phyloP scores from a whole-genome alignment of 2,888 invertebrate genomes.

The Saturnia pavonia region DNA sequence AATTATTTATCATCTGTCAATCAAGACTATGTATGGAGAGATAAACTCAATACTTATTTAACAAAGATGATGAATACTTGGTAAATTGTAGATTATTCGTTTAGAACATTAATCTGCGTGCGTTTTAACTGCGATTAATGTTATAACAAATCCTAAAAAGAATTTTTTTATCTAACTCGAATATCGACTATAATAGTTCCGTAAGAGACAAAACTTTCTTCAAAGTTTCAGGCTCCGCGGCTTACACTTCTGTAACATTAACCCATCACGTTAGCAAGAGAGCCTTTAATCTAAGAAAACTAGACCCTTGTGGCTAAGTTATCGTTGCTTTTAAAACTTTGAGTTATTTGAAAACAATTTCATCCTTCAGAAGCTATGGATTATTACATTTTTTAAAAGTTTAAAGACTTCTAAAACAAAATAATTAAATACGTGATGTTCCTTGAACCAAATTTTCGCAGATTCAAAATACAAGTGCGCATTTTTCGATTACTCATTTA shows the following conservation, averaged over 20 bases:
- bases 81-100: background rate
- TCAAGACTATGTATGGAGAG: background rate
- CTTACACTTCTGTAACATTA: background rate
- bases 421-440: background rate
- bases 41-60: background rate
- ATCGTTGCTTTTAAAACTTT: background rate
- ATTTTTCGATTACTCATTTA: background rate
- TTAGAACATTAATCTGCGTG: background rate
- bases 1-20: background rate
- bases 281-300: constrained; percentile 4
- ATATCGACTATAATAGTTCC: background rate
- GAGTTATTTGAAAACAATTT: background rate
- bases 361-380: background rate
- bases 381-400: background rate
- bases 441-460: background rate
- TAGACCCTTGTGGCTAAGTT: background rate
- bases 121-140: background rate
- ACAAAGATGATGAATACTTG: background rate
- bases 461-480: too few relatives aligned
- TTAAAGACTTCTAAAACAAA: background rate
- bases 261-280: background rate
- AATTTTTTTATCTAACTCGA: too few relatives aligned
- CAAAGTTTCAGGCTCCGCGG: background rate
- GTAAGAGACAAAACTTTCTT: constrained; percentile 9
- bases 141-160: too few relatives aligned